A percentile compares a stretch with the other conserved stretches of the same genome.
Conservation (phyloP, 2,113 vertebrate genomes). For the Marmota flaviventris region DNA sequence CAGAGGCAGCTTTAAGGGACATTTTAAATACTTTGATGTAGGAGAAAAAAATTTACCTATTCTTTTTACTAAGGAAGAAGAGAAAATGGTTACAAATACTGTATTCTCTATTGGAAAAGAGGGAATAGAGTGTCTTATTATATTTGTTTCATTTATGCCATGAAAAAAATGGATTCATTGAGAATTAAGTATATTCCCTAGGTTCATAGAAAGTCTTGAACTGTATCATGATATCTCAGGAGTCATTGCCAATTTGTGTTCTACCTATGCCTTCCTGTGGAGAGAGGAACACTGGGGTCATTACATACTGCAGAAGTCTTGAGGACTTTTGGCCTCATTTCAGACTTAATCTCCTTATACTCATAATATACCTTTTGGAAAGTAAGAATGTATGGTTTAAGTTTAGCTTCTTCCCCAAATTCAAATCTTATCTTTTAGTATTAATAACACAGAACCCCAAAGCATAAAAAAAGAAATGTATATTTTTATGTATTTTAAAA, state of each 20-base stretch:
- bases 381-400: not conserved
- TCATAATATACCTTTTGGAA: not conserved
- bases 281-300: not conserved
- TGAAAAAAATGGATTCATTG: not conserved
- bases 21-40: not conserved
- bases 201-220: not conserved
- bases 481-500: no score
- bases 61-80: not conserved
- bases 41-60: not conserved
- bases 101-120: not conserved
- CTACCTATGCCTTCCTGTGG: not conserved
- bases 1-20: not conserved
- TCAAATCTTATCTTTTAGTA: not conserved
- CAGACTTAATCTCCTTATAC: not conserved
- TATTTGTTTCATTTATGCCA: not conserved
- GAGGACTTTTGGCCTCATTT: not conserved
- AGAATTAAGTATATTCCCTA: not conserved
- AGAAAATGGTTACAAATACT: not conserved
- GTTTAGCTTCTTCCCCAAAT: not conserved
- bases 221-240: not conserved
- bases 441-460: not conserved
- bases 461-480: not conserved
- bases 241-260: not conserved
- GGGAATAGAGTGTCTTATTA: fast-evolving
- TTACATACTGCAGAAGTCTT: not conserved